These are phyloP conservation scores for Eira barbara DNA, from an alignment of 2,113 vertebrate genomes.

Conservation along the genomic window DNA sequence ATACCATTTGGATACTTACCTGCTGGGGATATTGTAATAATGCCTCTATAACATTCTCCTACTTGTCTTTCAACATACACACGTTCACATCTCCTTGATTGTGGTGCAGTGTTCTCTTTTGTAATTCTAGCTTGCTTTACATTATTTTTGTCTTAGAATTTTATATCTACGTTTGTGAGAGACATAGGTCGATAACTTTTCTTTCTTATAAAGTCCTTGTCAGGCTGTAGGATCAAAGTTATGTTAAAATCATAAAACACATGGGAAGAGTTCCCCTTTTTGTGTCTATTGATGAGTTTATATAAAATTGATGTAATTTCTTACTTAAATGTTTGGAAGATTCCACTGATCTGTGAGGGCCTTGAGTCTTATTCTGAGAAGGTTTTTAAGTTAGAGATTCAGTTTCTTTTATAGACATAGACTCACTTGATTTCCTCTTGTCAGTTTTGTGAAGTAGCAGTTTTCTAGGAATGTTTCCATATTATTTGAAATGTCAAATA, in stretches of 20 bases:
- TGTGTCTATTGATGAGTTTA: not conserved
- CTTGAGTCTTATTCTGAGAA: not conserved
- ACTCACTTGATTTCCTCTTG: not conserved
- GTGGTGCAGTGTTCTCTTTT: not conserved
- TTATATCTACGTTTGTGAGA: not conserved
- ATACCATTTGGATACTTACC: not conserved
- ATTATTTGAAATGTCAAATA: conserved; percentile 24
- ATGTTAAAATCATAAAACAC: not conserved
- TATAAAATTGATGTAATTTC: not conserved
- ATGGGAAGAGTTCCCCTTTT: not conserved
- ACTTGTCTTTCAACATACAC: not conserved
- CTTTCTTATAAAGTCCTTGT: not conserved
- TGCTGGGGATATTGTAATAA: too few species aligned
- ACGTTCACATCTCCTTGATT: not conserved
- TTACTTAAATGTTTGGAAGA: not conserved
- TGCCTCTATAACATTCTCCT: not conserved
- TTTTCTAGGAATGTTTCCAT: not conserved
- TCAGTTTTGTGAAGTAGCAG: not conserved
- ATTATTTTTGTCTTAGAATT: not conserved
- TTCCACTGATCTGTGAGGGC: not conserved
- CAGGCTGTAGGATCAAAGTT: not conserved
- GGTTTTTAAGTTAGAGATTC: not conserved
- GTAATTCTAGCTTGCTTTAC: not conserved
- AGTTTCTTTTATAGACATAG: not conserved
- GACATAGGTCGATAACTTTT: not conserved